Evolutionary conservation across 2,888 invertebrate species (phyloP), one percentile per base, ranked within the genome.

Genomic region (Poecilus cupreus): DNA sequence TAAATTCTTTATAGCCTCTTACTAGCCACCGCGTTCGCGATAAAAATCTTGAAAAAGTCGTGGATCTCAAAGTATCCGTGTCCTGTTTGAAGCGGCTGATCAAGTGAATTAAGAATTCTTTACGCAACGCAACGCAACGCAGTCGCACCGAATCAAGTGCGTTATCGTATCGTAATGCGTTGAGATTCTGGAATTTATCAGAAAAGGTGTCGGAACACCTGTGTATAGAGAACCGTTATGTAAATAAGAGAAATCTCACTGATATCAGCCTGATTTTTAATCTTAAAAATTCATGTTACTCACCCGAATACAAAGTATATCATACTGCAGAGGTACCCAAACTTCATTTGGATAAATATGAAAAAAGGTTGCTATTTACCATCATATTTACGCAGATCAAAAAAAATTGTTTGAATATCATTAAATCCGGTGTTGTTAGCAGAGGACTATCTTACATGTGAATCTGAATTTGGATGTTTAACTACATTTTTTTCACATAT

Each of bases 301-400:
- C 49, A 49, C 49, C 49, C 49, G 49, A 49, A 49, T 49, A 49
- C 49, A 49, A 49, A 49, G 49, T 49, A 49, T 49, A 49, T 49
- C 3, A 49, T 49, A 49, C 4, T 49, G 16, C 49, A 49, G 49
- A 3, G 16, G 49, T 49, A 49, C 49, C n/a, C 49, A 49, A 49
- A 39, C 39, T 39, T 39, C 10, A 10, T 8, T 39, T n/a, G n/a
- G n/a, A n/a, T n/a, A n/a, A n/a, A n/a, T n/a, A n/a, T n/a, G n/a
- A n/a, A n/a, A n/a, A n/a, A n/a, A 39, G 6, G 39, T 10, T 8
- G 39, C 39, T 10, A 39, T 39, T n/a, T n/a, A n/a, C n/a, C n/a
- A n/a, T n/a, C n/a, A n/a, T n/a, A n/a, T n/a, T n/a, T n/a, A n/a
- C n/a, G n/a, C n/a, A n/a, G n/a, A n/a, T n/a, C n/a, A n/a, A n/a